A percentile compares a stretch with the other conserved stretches of the same genome.
These are phyloP conservation scores for Vireo altiloquus DNA, from an alignment of 2,113 vertebrate species.

Conservation along the genomic window DNA sequence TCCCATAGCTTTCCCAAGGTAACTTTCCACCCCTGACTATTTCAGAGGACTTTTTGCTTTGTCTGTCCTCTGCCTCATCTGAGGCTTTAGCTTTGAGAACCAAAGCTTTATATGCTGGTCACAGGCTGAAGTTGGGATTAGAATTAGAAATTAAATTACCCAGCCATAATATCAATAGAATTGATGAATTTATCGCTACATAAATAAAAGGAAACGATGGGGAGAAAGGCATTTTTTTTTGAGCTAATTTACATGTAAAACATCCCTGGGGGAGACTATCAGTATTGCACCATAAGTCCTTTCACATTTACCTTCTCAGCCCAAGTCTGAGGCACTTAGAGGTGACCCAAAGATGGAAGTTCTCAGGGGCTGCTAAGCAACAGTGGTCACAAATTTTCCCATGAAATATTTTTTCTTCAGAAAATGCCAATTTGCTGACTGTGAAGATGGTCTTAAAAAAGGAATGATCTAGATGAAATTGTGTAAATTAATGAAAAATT, in stretches of 20 bases:
- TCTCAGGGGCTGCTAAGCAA: background rate
- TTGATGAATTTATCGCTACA: background rate
- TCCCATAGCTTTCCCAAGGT: background rate
- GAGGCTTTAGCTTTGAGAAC: background rate
- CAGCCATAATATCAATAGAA: background rate
- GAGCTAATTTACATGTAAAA: slow-evolving; percentile 7
- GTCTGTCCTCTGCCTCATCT: background rate
- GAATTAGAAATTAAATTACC: slow-evolving; percentile 15
- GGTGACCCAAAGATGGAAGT: background rate
- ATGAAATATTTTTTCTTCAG: background rate
- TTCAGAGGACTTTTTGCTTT: background rate
- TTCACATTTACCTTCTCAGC: background rate
- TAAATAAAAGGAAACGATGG: background rate
- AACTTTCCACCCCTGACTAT: background rate
- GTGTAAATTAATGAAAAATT: background rate
- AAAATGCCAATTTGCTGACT: background rate
- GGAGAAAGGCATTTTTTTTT: background rate
- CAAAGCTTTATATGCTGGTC: background rate
- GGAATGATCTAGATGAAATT: background rate
- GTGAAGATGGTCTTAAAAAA: background rate
- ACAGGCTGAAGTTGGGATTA: background rate
- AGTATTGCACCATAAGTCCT: background rate
- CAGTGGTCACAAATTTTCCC: background rate
- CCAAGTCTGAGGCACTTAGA: background rate
- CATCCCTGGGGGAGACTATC: background rate